phyloP scores from a whole-genome alignment of 2,797 vertebrate genomes.

The Galaxias olidus region DNA sequence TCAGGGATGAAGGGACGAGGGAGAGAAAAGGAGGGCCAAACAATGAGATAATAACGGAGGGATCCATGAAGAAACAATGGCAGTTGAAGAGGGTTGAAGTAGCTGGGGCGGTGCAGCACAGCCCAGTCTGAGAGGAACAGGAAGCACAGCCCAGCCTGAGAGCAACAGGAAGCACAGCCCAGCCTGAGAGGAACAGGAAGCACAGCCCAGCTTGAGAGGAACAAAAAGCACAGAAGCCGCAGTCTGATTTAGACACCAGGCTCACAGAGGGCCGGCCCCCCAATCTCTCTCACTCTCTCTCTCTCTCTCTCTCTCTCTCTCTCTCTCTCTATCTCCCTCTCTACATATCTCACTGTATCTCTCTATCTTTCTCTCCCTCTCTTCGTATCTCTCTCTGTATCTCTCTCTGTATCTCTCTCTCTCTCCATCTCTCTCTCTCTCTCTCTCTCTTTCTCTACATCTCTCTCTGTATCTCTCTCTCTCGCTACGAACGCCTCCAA shows the following conservation, averaged over 20 bases:
- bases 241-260: constrained; percentile 4
- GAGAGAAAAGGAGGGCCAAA: constrained; percentile 62
- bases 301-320: background rate
- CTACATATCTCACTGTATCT: background rate
- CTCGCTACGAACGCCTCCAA: constrained; percentile 20
- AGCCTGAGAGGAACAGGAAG: no score
- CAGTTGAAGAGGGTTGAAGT: constrained; percentile 59
- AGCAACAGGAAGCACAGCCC: no score
- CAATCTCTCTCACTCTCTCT: no score
- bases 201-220: no score
- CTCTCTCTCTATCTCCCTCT: background rate
- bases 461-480: background rate
- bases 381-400: background rate
- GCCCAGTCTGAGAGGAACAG: constrained; percentile 1
- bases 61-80: constrained; percentile 54
- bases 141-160: background rate
- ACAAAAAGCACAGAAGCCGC: constrained; percentile 4
- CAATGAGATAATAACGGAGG: constrained; percentile 60
- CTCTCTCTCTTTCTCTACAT: background rate
- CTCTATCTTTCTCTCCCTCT: background rate
- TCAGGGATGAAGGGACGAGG: constrained; percentile 10
- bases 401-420: background rate
- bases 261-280: no score
- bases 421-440: background rate
- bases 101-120: constrained; percentile 26